phyloP scores from a whole-genome alignment of 1,140 invertebrate genomes.

The Apis cerana region DNA sequence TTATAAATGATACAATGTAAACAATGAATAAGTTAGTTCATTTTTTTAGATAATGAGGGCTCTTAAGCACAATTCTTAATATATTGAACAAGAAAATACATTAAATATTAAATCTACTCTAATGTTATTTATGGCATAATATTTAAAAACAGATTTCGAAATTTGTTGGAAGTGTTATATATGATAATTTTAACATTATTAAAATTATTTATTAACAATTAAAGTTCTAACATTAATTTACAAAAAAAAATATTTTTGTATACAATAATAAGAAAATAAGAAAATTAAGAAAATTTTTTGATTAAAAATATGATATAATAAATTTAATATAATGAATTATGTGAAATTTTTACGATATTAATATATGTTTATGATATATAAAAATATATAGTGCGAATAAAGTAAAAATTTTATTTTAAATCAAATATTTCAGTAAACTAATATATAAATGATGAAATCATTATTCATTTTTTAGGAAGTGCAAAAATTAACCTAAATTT shows the following conservation, averaged over 20 bases:
- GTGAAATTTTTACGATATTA: neutral
- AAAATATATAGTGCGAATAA: neutral
- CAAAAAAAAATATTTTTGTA: neutral
- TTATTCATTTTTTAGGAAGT: neutral
- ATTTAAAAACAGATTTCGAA: neutral
- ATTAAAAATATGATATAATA: neutral
- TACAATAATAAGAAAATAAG: neutral
- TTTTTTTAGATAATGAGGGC: no score
- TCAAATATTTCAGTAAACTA: neutral
- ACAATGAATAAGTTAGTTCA: no score
- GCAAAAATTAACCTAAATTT: slow-evolving; percentile 1
- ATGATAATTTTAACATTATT: neutral
- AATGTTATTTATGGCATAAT: no score
- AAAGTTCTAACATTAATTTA: no score
- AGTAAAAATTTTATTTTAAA: neutral
- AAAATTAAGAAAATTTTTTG: neutral
- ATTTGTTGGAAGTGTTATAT: neutral
- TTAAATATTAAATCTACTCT: no score
- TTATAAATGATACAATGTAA: no score
- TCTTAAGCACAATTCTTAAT: no score
- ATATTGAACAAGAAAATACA: no score
- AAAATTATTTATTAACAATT: neutral
- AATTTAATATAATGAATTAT: neutral
- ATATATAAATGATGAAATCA: neutral
- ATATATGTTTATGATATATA: neutral